Evolutionary conservation across 92 coral and sea anemone genomes (phyloP), one percentile per base, ranked within the genome.

Genomic region (Umimayanthus chanpuru): DNA sequence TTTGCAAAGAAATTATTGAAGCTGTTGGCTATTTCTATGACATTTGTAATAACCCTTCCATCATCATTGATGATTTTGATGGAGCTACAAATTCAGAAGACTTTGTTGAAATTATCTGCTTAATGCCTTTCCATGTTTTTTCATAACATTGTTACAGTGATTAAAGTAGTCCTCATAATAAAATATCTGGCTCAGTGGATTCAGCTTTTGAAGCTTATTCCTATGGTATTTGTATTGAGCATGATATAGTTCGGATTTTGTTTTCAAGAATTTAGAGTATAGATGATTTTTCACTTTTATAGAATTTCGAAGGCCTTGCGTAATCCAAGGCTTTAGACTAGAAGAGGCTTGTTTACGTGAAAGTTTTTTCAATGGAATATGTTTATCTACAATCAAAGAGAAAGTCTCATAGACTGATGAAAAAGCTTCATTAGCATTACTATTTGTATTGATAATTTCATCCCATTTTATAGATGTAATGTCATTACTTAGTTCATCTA

Each of bases 401-500:
- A 70, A 21, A 70, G 32, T 70, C 26, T 70, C 74, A 30, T 70
- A 70, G 74, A 70, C n/a, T 16, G 74, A 70, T 70, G 32, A 70
- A 70, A 70, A 70, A 71, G 39, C 76, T 71, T 71, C 76, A 71
- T 71, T 71, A 21, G 14, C 32, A 71, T 21, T 25, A 71, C 32
- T 71, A 71, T 71, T 71, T 71, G 76, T 71, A 36, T 71, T 71
- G 36, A 71, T 71, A 71, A 71, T 21, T 71, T 71, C 76, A 71
- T 71, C 76, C 76, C 76, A 71, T 21, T 71, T 71, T 71, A 71
- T 71, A 71, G 39, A 71, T 71, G 76, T 71, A 71, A 71, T 71
- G 76, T 71, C 76, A 71, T 71, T 71, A 73, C 77, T 73, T 73
- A 73, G 41, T 73, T 73, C 77, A 73, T 73, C 77, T 73, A 32